These are phyloP conservation scores for Neomonachus schauinslandi DNA, from an alignment of 2,113 vertebrate genomes.

Conservation along the genomic window DNA sequence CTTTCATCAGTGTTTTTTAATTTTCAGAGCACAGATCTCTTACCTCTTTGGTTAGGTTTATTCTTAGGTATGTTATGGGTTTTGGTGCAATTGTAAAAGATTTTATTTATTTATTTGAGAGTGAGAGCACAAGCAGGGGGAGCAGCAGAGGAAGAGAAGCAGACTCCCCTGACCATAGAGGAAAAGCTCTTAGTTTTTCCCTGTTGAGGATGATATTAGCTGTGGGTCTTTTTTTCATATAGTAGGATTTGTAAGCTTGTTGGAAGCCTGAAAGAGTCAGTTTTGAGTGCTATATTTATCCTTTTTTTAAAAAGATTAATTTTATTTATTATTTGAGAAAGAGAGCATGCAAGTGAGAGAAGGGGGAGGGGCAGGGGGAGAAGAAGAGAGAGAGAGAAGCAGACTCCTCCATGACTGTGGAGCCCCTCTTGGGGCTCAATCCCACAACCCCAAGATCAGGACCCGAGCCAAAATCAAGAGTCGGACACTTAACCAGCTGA, in stretches of 20 bases:
- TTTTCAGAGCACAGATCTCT: not conserved
- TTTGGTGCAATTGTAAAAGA: not conserved
- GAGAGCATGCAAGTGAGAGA: not conserved
- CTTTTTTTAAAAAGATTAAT: not conserved
- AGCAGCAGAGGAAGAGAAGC: too few species aligned
- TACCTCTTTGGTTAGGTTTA: not conserved
- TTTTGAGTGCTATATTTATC: not conserved
- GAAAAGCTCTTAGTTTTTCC: not conserved
- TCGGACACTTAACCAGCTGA: not conserved
- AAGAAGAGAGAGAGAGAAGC: not conserved
- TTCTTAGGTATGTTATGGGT: not conserved
- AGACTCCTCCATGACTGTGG: not conserved
- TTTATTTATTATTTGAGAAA: not conserved
- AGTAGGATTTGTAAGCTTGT: not conserved
- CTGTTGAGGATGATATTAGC: not conserved
- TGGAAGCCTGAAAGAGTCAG: constrained; percentile 22
- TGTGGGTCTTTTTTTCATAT: not conserved
- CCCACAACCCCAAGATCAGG: not conserved
- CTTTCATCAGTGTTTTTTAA: not conserved
- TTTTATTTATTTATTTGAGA: too few species aligned
- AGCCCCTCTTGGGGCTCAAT: not conserved
- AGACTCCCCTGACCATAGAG: not conserved
- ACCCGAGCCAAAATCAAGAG: not conserved
- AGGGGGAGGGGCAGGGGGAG: not conserved
- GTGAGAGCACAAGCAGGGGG: too few species aligned